Evolutionary conservation across 2,888 invertebrate species (phyloP).

Genomic region (Automeris io): DNA sequence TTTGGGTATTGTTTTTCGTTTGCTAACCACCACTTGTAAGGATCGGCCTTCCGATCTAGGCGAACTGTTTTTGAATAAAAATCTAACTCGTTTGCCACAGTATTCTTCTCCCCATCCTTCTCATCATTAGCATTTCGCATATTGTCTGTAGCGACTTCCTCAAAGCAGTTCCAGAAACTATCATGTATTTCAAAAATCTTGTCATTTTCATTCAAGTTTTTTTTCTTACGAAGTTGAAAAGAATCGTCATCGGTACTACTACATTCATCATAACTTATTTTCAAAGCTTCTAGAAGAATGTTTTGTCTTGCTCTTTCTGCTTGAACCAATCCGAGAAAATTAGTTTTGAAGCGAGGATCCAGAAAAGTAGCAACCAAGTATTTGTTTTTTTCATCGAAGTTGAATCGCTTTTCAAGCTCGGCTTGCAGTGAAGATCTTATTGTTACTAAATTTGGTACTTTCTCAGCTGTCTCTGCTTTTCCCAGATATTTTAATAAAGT

Average conservation of each 20-base stretch:
- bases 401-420: constrained; percentile 4
- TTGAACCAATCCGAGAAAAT: not conserved
- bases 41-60: not conserved
- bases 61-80: too few relatives aligned
- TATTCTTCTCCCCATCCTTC: not conserved
- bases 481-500: too few relatives aligned
- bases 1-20: not conserved
- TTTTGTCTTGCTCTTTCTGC: constrained; percentile 3
- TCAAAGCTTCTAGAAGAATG: constrained; percentile 2
- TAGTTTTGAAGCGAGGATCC: constrained; percentile 5
- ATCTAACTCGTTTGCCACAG: not conserved
- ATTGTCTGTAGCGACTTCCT: not conserved
- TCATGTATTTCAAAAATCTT: not conserved
- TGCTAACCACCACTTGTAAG: constrained; percentile 1
- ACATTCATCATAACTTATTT: not conserved
- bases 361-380: constrained; percentile 5
- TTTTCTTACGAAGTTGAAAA: not conserved
- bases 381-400: constrained; percentile 7
- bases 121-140: not conserved
- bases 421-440: constrained; percentile 7
- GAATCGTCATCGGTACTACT: not conserved
- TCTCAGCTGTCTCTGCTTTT: not conserved
- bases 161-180: not conserved
- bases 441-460: constrained; percentile 2
- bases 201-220: not conserved